A percentile compares a stretch with the other conserved stretches of the same genome.
Conservation (phyloP, 1,140 invertebrate species). For the Neuroterus valhalla region DNA sequence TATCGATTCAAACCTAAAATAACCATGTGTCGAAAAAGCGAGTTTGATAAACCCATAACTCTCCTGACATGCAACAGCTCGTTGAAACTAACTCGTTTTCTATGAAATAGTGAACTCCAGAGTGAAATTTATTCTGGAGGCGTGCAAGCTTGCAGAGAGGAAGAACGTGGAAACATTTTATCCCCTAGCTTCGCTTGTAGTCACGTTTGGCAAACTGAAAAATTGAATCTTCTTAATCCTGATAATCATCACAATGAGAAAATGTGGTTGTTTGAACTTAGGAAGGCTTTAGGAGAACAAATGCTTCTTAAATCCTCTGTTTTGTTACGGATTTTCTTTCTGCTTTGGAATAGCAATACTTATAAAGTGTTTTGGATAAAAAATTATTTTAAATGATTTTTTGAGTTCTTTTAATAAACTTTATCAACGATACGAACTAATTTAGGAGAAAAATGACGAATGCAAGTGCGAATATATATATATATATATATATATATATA, state of each 20-base stretch:
- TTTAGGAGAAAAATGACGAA: too few relatives aligned
- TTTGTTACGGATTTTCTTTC: background rate
- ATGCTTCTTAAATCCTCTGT: background rate
- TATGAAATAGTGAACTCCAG: conserved; percentile 13
- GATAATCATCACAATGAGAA: conserved; percentile 18
- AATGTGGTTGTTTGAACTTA: conserved; percentile 15
- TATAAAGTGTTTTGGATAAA: too few relatives aligned
- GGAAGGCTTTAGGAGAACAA: background rate
- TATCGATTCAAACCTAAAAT: background rate
- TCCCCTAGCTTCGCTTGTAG: conserved; percentile 10
- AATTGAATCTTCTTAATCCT: conserved; percentile 29
- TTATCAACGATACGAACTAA: too few relatives aligned
- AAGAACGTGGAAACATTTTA: conserved; percentile 29
- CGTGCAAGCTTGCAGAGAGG: conserved; percentile 17
- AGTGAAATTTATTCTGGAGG: conserved; percentile 16
- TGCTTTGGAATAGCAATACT: too few relatives aligned
- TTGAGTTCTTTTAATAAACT: too few relatives aligned
- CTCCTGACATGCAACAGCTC: conserved; percentile 6
- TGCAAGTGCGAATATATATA: too few relatives aligned
- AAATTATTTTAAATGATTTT: too few relatives aligned
- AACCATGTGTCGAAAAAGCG: background rate
- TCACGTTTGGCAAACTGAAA: conserved; percentile 30
- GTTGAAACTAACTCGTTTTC: conserved; percentile 22
- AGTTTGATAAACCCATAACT: conserved; percentile 17
- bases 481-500: too few relatives aligned